These are phyloP conservation scores for Gryllus bimaculatus DNA, from an alignment of 1,140 invertebrate genomes.

Conservation along the genomic window DNA sequence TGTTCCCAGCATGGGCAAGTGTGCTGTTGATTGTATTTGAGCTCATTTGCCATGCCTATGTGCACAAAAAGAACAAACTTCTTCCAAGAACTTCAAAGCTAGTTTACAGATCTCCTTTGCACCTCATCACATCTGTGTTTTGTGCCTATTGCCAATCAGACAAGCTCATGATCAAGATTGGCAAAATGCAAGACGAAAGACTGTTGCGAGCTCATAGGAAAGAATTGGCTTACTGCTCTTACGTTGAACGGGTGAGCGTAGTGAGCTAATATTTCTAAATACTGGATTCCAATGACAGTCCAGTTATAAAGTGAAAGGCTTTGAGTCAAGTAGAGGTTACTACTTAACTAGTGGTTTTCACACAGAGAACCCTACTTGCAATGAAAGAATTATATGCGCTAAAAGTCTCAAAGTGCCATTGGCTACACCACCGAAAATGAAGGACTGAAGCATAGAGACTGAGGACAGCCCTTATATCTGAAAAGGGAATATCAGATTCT, in stretches of 20 bases:
- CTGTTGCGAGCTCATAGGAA: slow-evolving; percentile 7
- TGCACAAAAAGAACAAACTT: slow-evolving; percentile 13
- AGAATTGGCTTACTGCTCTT: slow-evolving; percentile 6
- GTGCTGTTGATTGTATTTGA: slow-evolving; percentile 11
- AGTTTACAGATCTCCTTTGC: slow-evolving; percentile 13
- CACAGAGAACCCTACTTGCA: too few relatives aligned
- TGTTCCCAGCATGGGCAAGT: slow-evolving; percentile 13
- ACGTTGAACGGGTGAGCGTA: slow-evolving; percentile 14
- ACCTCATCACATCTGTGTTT: slow-evolving; percentile 15
- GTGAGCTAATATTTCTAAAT: not conserved
- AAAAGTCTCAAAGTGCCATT: too few relatives aligned
- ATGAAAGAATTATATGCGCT: too few relatives aligned
- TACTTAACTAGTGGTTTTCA: too few relatives aligned
- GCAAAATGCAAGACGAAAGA: slow-evolving; percentile 13
- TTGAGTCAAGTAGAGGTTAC: too few relatives aligned
- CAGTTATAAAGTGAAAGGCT: too few relatives aligned
- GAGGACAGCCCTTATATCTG: too few relatives aligned
- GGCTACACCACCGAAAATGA: too few relatives aligned
- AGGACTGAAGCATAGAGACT: too few relatives aligned
- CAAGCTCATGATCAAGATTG: slow-evolving; percentile 3
- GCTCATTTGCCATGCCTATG: slow-evolving; percentile 8
- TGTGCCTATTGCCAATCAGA: slow-evolving; percentile 13
- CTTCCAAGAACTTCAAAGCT: not conserved
- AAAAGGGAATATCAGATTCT: too few relatives aligned
- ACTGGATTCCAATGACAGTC: too few relatives aligned